Conservation (phyloP, 2,888 invertebrate species). For the Mantis religiosa region DNA sequence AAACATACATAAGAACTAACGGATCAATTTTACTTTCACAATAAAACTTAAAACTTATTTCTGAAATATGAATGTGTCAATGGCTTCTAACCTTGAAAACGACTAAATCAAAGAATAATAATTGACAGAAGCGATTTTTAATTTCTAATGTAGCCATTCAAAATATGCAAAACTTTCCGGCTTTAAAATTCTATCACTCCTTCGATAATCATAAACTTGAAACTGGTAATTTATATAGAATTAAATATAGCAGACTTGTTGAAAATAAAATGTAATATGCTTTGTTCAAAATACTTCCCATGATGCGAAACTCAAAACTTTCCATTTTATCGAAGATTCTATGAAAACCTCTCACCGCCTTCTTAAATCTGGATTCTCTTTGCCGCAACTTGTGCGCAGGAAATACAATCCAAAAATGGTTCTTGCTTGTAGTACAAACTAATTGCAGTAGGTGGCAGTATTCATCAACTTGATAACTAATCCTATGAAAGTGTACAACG, state of each 20-base stretch:
- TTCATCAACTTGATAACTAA: too few relatives aligned
- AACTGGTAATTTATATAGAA: background rate
- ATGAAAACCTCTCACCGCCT: slow-evolving; percentile 12
- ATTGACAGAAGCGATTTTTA: slow-evolving; percentile 21
- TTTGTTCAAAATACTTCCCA: background rate
- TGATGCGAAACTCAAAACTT: background rate
- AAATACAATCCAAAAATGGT: background rate
- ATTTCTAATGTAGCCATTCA: background rate
- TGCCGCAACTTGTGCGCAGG: background rate
- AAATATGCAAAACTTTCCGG: background rate
- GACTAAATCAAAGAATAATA: slow-evolving; percentile 22
- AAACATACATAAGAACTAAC: background rate
- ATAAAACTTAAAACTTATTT: background rate
- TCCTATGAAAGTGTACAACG: too few relatives aligned
- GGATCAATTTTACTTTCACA: background rate
- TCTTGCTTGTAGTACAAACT: background rate
- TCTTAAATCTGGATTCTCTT: background rate
- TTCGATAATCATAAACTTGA: background rate
- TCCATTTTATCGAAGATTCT: slow-evolving; percentile 8
- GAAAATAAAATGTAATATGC: background rate
- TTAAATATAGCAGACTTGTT: background rate
- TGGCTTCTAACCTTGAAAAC: slow-evolving; percentile 20
- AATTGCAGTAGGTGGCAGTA: background rate
- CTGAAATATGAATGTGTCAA: background rate
- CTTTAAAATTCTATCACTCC: background rate